Evolutionary conservation across 2,113 vertebrate genomes (phyloP), one percentile per base, ranked within the genome.

Genomic region (Semicossyphus pulcher): DNA sequence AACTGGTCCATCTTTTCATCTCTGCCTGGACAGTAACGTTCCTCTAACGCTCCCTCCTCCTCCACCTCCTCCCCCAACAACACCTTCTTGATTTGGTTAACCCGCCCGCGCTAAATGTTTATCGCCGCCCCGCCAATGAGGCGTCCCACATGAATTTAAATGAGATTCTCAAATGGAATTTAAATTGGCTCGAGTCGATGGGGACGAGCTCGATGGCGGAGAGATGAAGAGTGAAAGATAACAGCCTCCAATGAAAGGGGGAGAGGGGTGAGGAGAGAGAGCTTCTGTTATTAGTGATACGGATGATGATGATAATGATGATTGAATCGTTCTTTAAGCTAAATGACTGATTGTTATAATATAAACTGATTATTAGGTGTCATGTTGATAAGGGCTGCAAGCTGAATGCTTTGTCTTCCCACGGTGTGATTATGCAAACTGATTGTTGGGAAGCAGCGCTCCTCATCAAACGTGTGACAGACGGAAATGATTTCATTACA

Each of bases 91-190:
- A 63, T 83, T 78, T 44, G 76, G 53, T 59, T 48, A 65, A 31
- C 45, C 58, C 51, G 39, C 70, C 52, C 12, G 12, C 9, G 18
- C 60, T 75, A 69, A 82, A 60, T 80, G 73, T 81, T 83, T 76
- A 81, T 75, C 65, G n/a, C 62, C 4, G 37, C 34, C 71, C 23
- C 2, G 23, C 59, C 80, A 60, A 63, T 78, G 76, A 84, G 39
- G 69, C 54, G 7, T 78, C 78, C 60, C 47, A 25, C 61, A 54
- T 68, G 78, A 45, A 81, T 82, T 76, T 48, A 73, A 76, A 86
- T 78, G 61, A 64, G 71, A 67, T 68, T 41, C 52, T 48, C 57
- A 72, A 78, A 85, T 77, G 62, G 59, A 83, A 76, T 75, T 54
- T 81, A 79, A 85, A 86, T 74, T 57, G 72, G 25, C 68, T 54